These are phyloP conservation scores for Grantiella picta DNA, from an alignment of 2,113 vertebrate species.

Conservation along the genomic window DNA sequence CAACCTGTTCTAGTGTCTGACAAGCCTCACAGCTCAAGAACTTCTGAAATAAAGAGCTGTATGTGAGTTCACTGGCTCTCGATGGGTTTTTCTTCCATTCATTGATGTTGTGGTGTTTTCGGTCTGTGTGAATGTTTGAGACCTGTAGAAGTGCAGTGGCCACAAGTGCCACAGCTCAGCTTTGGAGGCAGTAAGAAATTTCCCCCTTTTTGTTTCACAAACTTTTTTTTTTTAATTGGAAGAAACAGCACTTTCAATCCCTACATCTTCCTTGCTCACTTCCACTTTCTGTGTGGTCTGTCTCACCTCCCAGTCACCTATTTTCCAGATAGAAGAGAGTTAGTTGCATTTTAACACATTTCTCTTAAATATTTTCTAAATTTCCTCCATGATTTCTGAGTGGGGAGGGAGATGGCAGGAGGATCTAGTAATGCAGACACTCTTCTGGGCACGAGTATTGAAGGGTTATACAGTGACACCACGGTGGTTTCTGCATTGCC, in stretches of 20 bases:
- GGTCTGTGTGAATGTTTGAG: background rate
- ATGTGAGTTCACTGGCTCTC: background rate
- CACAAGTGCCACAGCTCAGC: background rate
- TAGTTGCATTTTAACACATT: background rate
- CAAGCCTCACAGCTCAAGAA: background rate
- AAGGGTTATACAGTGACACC: background rate
- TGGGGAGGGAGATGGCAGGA: background rate
- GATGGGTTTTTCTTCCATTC: background rate
- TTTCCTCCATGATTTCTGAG: background rate
- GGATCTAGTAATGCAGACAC: background rate
- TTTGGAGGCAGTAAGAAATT: background rate
- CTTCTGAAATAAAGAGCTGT: background rate
- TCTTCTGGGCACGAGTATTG: background rate
- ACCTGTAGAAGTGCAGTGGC: background rate
- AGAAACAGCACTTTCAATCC: background rate
- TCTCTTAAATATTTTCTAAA: background rate
- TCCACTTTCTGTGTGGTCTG: background rate
- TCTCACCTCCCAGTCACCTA: background rate
- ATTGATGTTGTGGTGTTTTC: background rate
- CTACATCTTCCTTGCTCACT: background rate
- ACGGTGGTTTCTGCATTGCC: background rate
- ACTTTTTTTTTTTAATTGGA: background rate
- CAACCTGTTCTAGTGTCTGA: background rate
- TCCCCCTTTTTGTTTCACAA: background rate
- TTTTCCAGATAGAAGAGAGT: background rate